phyloP scores from a whole-genome alignment of 1,140 invertebrate species.

The Pentalonia nigronervosa region DNA sequence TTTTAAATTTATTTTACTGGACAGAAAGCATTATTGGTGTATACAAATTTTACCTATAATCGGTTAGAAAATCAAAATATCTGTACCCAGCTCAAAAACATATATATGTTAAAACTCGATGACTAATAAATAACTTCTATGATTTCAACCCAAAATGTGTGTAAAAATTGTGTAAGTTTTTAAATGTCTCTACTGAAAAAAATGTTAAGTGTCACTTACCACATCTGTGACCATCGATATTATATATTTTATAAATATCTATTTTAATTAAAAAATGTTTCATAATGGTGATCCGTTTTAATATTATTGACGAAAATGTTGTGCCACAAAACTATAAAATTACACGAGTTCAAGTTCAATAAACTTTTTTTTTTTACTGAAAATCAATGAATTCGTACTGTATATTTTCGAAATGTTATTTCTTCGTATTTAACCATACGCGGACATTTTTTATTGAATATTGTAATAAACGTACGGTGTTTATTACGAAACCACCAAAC shows the following conservation, averaged over 20 bases:
- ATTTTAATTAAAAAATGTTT: not conserved
- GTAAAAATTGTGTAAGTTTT: too few species aligned
- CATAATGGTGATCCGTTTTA: not conserved
- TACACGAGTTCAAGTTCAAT: not conserved
- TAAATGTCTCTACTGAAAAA: too few species aligned
- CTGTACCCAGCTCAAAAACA: too few species aligned
- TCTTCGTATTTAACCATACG: not conserved
- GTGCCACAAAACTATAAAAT: not conserved
- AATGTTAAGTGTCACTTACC: too few species aligned
- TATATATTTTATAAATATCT: not conserved
- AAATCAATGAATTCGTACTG: not conserved
- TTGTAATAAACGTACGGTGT: not conserved
- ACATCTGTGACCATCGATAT: too few species aligned
- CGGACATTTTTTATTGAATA: not conserved
- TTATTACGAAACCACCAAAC: not conserved
- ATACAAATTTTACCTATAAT: too few species aligned
- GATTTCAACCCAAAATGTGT: too few species aligned
- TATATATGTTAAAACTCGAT: too few species aligned
- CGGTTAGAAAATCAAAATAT: too few species aligned
- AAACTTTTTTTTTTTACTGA: not conserved
- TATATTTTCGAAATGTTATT: not conserved
- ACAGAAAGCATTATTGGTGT: too few species aligned
- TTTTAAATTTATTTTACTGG: too few species aligned
- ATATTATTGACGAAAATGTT: not conserved
- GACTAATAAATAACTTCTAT: too few species aligned